Percentiles rank a stretch among this genome's conserved stretches.
Evolutionary conservation across 1,140 invertebrate genomes (phyloP).

Genomic region (Pollicipes pollicipes): DNA sequence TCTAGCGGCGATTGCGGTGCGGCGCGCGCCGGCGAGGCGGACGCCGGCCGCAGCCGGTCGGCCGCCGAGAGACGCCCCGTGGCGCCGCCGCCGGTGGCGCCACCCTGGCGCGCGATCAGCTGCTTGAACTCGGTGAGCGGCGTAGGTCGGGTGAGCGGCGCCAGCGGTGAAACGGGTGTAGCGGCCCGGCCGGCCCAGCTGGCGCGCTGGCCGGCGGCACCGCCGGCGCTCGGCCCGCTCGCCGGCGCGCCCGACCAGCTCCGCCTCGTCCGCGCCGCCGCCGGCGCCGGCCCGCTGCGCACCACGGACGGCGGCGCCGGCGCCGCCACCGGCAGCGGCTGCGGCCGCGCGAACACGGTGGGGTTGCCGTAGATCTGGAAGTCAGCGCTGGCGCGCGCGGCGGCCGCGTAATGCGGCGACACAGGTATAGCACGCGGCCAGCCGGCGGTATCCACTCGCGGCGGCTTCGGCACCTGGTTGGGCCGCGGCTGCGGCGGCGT

Average conservation of each 20-base stretch:
- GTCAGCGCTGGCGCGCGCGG: no score
- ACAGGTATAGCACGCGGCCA: background rate
- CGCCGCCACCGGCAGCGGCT: background rate
- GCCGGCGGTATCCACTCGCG: background rate
- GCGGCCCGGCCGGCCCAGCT: background rate
- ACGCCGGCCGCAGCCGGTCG: background rate
- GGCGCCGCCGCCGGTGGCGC: background rate
- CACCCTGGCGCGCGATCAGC: background rate
- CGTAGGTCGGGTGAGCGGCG: background rate
- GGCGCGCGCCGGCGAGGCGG: background rate
- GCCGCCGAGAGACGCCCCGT: background rate
- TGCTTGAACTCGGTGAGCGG: conserved; percentile 1
- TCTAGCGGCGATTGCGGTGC: background rate
- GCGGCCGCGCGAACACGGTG: background rate
- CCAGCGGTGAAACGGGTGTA: background rate
- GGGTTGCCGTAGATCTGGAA: background rate
- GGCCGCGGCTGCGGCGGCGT: background rate
- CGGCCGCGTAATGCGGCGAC: background rate
- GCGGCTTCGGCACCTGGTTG: background rate
- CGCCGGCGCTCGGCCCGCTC: background rate
- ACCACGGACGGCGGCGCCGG: background rate
- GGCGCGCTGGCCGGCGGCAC: background rate
- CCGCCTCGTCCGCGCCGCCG: background rate
- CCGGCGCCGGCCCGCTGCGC: background rate
- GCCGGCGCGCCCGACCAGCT: background rate